These are phyloP conservation scores for Dicentrarchus labrax DNA, from an alignment of 2,113 vertebrate species.

Conservation along the genomic window DNA sequence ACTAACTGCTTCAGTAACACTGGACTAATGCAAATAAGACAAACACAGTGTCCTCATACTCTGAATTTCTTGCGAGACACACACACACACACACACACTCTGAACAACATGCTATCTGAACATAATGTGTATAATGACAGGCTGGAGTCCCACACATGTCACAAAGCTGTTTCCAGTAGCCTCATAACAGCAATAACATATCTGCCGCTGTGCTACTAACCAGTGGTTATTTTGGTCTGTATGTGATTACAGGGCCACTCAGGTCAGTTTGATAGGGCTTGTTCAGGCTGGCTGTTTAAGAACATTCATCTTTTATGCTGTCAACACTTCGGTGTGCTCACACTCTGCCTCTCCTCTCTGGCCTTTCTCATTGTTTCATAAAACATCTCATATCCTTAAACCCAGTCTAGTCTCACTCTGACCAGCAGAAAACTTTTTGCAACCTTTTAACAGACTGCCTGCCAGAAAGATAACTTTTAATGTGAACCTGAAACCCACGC, in stretches of 20 bases:
- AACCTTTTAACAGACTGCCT: conserved; percentile 2
- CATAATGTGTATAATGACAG: conserved; percentile 3
- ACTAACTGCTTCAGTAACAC: conserved; percentile 16
- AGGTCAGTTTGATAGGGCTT: conserved; percentile 55
- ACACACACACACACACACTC: too few relatives aligned
- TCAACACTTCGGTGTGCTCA: conserved; percentile 52
- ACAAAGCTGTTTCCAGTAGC: conserved; percentile 11
- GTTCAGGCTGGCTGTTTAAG: conserved; percentile 18
- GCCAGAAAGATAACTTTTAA: conserved; percentile 6
- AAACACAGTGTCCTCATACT: neutral
- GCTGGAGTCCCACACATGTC: neutral
- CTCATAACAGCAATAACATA: neutral
- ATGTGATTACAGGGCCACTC: conserved; percentile 51
- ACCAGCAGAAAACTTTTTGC: neutral
- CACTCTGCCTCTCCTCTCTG: conserved; percentile 40
- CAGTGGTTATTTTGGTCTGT: conserved; percentile 72
- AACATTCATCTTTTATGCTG: conserved; percentile 48
- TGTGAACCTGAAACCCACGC: conserved; percentile 23
- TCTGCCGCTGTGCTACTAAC: conserved; percentile 6
- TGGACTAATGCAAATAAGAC: neutral
- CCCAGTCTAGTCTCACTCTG: neutral
- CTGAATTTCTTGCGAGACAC: conserved; percentile 11
- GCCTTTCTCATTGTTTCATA: conserved; percentile 50
- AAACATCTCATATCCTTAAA: conserved; percentile 27
- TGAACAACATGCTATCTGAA: neutral